Conservation (phyloP, 2,113 vertebrate genomes). For the Callospermophilus lateralis region DNA sequence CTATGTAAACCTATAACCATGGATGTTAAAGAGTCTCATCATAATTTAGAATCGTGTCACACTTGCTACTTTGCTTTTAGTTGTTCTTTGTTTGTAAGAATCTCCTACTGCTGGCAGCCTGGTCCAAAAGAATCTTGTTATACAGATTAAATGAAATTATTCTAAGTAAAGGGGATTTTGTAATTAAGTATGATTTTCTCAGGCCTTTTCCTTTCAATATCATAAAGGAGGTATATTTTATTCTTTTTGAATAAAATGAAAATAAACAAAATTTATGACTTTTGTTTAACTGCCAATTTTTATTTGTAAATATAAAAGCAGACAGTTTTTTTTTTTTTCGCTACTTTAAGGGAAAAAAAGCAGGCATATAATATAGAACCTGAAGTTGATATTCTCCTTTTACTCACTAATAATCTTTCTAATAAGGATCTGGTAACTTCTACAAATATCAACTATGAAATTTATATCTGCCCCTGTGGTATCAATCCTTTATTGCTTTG, state of each 20-base stretch:
- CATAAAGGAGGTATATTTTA: background rate
- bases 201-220: background rate
- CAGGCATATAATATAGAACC: background rate
- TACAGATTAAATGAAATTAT: background rate
- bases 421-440: background rate
- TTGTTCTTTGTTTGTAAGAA: background rate
- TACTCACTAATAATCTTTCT: background rate
- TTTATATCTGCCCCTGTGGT: too few relatives aligned
- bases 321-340: fast-evolving
- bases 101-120: background rate
- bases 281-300: background rate
- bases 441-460: background rate
- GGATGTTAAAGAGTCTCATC: background rate
- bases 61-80: background rate
- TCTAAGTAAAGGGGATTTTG: background rate
- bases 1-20: background rate
- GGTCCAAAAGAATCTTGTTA: background rate
- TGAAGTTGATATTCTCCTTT: background rate
- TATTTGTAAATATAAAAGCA: background rate
- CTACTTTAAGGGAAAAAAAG: background rate
- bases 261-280: background rate
- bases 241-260: background rate
- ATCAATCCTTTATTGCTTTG: too few relatives aligned
- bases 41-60: background rate
- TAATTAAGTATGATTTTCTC: background rate